These are phyloP conservation scores for Antigone vipio DNA, from an alignment of 2,113 vertebrate genomes.

Conservation along the genomic window DNA sequence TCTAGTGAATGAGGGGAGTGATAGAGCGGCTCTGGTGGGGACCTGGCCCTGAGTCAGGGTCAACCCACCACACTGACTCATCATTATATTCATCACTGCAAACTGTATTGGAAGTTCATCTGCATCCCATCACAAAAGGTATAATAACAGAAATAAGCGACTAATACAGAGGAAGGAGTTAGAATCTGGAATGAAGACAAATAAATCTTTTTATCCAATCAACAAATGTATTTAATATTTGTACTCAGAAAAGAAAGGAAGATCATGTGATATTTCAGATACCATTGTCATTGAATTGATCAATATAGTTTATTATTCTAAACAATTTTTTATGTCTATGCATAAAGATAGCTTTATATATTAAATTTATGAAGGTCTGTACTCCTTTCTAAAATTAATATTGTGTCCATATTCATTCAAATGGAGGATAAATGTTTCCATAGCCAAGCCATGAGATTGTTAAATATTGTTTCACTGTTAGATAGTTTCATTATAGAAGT, in stretches of 20 bases:
- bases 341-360: neutral
- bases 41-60: too few relatives aligned
- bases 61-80: too few relatives aligned
- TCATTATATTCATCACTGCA: neutral
- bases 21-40: too few relatives aligned
- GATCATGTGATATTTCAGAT: fast-evolving
- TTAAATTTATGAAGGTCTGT: neutral
- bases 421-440: neutral
- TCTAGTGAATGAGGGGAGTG: too few relatives aligned
- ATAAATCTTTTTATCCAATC: neutral
- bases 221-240: neutral
- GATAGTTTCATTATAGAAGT: neutral
- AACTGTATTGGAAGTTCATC: neutral
- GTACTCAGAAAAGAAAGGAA: neutral
- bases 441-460: neutral
- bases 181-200: neutral
- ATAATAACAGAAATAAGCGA: neutral
- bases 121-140: neutral
- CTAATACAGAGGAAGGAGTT: neutral
- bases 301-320: neutral
- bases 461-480: neutral
- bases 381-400: neutral
- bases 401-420: neutral
- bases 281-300: neutral
- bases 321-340: neutral